A percentile compares a stretch with the other conserved stretches of the same genome.
These are phyloP conservation scores for Marcusenius ussheri DNA, from an alignment of 2,113 vertebrate genomes.

Conservation along the genomic window DNA sequence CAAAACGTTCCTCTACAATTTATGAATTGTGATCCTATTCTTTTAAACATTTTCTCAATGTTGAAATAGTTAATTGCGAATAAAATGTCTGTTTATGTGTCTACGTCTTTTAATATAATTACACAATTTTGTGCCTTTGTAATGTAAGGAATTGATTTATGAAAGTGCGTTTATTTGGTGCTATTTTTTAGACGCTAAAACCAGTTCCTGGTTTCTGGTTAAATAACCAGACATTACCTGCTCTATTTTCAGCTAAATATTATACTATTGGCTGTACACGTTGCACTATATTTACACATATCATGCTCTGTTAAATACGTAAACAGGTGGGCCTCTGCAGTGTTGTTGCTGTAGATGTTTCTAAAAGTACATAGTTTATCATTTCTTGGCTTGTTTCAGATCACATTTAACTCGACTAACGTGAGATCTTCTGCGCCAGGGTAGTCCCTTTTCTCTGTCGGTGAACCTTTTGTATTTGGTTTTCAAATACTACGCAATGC, in stretches of 20 bases:
- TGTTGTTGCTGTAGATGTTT: background rate
- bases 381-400: background rate
- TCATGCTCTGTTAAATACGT: background rate
- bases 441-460: background rate
- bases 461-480: background rate
- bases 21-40: background rate
- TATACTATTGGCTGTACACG: background rate
- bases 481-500: background rate
- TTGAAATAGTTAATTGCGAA: background rate
- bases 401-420: background rate
- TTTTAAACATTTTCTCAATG: background rate
- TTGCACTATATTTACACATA: background rate
- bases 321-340: conserved; percentile 5
- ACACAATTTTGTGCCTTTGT: background rate
- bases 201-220: background rate
- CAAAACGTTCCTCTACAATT: background rate
- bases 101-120: background rate
- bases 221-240: background rate
- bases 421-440: background rate
- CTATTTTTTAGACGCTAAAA: background rate
- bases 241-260: background rate
- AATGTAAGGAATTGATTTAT: background rate
- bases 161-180: background rate
- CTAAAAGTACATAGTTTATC: background rate
- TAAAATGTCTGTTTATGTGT: background rate